Base-by-base conservation (phyloP, 1,140 invertebrate species). In the Leptinotarsa undecemlineata region DNA sequence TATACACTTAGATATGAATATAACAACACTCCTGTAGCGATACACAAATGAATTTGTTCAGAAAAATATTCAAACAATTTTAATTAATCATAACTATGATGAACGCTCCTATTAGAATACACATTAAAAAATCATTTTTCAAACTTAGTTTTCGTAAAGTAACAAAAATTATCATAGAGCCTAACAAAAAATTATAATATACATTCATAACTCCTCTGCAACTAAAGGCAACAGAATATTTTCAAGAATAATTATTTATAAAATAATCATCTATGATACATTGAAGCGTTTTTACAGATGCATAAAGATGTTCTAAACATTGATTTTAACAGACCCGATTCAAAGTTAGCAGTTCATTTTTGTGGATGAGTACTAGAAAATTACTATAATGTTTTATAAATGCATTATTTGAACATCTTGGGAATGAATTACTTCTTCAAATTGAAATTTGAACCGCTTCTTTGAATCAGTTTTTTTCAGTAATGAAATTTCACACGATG, bases 191-290 rank as follows among this genome's bases (percentile, higher is more conserved):
- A 15, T 17, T 57, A 57, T 5, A 6, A 17, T 57, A 57, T 57
- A 57, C n/a, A 57, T 57, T 57, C 51, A 57, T 57, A 57, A n/a
- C 6, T 57, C 17, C 14, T 42, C 8, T 57, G 51, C 51, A 57
- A 57, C 51, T 57, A 0, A 15, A 57, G 4, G 3, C 51, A 57
- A 57, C 51, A 19, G 51, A 57, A 57, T 19, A 57, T 57, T 57
- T 19, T 57, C 51, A 4, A 33, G 17, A 23, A 67, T 67, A 67
- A 67, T 67, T 67, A 67, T 67, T 67, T 67, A 67, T 67, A 15
- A 67, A 67, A 67, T 67, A 67, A 67, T 67, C 17, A 26, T 67
- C 64, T 21, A 67, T 19, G 19, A 67, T 21, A 67, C n/a, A 57
- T 17, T n/a, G 15, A 57, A 57, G 15, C n/a, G 4, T 57, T 57